Conservation (phyloP, 2,797 vertebrate species). For the Alfaro cultratus region DNA sequence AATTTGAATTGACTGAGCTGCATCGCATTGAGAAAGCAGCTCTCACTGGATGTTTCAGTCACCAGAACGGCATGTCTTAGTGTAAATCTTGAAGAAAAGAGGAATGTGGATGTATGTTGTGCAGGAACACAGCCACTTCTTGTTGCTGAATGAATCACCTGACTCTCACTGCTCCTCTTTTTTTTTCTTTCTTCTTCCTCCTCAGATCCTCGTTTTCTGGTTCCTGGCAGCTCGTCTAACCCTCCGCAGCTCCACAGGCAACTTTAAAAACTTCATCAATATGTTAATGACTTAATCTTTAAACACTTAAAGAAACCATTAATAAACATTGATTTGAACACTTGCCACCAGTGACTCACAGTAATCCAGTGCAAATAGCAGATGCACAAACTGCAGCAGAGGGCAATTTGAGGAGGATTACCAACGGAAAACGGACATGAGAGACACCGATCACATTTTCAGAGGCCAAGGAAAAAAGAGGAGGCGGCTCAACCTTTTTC, state of each 20-base stretch:
- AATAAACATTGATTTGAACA: conserved; percentile 91
- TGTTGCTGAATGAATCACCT: conserved; percentile 5
- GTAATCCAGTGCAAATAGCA: conserved; percentile 92
- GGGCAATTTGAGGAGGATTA: conserved; percentile 65
- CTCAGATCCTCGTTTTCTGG: conserved; percentile 48
- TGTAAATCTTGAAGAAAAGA: neutral
- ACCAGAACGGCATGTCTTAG: neutral
- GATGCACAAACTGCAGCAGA: conserved; percentile 84
- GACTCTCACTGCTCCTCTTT: conserved; percentile 3
- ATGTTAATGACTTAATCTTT: conserved; percentile 98
- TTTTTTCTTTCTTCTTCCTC: conserved; percentile 12
- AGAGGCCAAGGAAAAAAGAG: conserved; percentile 21
- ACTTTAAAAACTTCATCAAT: conserved; percentile 95
- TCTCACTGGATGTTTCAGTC: neutral
- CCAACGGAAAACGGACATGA: conserved; percentile 32
- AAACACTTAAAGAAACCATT: conserved; percentile 93
- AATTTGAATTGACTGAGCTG: conserved; percentile 84
- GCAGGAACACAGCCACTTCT: conserved; percentile 10
- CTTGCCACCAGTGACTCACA: conserved; percentile 86
- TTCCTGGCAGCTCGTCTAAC: conserved; percentile 76
- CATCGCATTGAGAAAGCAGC: conserved; percentile 28
- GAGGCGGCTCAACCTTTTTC: conserved; percentile 16
- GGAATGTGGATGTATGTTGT: neutral
- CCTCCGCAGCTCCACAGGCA: conserved; percentile 88
- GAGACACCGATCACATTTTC: conserved; percentile 52